Evolutionary conservation across 2,113 vertebrate genomes (phyloP).

Genomic region (Ictalurus furcatus): DNA sequence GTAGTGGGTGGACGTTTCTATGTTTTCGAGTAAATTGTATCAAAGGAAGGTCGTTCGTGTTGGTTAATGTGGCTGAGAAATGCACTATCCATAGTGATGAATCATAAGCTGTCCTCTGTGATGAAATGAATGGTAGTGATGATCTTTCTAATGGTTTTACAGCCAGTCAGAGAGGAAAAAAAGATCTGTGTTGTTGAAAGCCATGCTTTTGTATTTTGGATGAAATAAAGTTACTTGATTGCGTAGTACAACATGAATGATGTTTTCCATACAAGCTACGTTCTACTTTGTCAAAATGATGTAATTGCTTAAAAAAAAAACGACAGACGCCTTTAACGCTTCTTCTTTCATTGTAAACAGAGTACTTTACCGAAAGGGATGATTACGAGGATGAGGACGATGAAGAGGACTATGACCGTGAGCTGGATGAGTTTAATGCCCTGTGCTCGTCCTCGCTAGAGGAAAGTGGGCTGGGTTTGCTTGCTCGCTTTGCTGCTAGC

Average conservation of each 20-base stretch:
- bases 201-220: neutral
- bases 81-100: neutral
- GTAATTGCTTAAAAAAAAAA: neutral
- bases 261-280: neutral
- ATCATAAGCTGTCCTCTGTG: constrained; percentile 17
- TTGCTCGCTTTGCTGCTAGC: constrained; percentile 90
- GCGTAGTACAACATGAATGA: neutral
- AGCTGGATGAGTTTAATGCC: constrained; percentile 70
- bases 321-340: constrained; percentile 13
- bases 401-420: constrained; percentile 72
- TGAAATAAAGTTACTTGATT: neutral
- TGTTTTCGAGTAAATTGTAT: constrained; percentile 42
- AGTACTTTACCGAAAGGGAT: constrained; percentile 78
- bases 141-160: neutral
- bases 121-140: neutral
- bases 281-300: neutral
- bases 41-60: constrained; percentile 3
- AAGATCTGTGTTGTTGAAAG: neutral
- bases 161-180: neutral
- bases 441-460: constrained; percentile 78
- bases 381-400: constrained; percentile 71
- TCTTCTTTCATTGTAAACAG: constrained; percentile 71
- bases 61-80: constrained; percentile 19
- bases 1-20: constrained; percentile 35
- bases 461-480: constrained; percentile 90